Conservation (phyloP, 2,113 vertebrate genomes). For the Manacus vitellinus region DNA sequence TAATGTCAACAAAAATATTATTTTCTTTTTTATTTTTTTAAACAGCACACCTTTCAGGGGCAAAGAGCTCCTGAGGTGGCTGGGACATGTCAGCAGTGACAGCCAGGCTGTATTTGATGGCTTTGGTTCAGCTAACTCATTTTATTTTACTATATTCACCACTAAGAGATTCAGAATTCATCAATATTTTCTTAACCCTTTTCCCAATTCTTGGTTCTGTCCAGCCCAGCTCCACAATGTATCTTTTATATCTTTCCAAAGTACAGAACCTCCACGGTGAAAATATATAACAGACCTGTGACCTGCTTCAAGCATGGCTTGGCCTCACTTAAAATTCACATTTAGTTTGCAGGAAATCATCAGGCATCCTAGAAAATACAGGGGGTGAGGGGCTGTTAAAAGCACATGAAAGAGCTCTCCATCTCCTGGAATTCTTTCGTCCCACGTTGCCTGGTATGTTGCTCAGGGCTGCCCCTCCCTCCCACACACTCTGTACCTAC, state of each 20-base stretch:
- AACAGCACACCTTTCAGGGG: background rate
- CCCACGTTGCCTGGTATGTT: constrained; percentile 27
- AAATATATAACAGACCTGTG: background rate
- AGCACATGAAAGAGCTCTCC: background rate
- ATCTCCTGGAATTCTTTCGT: background rate
- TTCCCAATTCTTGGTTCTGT: background rate
- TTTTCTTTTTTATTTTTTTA: background rate
- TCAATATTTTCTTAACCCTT: background rate
- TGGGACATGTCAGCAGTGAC: background rate
- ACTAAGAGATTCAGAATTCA: background rate
- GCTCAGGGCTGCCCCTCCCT: constrained; percentile 33
- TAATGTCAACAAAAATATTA: background rate
- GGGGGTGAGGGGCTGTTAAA: background rate
- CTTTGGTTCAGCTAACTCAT: background rate
- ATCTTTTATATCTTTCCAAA: background rate
- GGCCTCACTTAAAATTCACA: background rate
- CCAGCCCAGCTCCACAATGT: background rate
- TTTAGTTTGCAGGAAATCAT: background rate
- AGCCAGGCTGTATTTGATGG: background rate
- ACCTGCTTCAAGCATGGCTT: background rate
- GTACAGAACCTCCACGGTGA: background rate
- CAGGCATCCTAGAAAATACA: background rate
- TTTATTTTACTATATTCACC: background rate
- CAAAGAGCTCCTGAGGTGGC: background rate
- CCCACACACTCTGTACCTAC: constrained; percentile 21